These are phyloP conservation scores for Drosophila santomea DNA, from an alignment of 1,140 invertebrate genomes.

Conservation along the genomic window DNA sequence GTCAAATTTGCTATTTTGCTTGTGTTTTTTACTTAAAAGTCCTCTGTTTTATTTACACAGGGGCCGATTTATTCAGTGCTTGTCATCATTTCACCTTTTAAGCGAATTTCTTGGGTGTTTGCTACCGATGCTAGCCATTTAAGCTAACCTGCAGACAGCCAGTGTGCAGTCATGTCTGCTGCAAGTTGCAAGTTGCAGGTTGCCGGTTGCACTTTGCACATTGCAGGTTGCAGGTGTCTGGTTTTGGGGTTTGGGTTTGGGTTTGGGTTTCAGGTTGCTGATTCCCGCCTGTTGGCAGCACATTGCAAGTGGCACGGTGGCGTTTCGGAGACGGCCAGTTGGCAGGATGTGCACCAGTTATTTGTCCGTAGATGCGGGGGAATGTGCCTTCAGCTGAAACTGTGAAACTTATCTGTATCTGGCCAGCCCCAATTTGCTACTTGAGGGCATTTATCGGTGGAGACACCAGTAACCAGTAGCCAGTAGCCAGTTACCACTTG, in stretches of 20 bases:
- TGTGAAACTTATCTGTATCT: constrained; percentile 28
- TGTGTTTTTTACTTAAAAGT: too few relatives aligned
- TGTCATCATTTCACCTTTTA: not conserved
- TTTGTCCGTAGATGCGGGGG: not conserved
- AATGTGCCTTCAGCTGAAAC: not conserved
- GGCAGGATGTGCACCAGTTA: not conserved
- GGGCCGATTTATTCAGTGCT: not conserved
- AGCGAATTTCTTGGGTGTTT: not conserved
- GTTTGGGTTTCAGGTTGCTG: not conserved
- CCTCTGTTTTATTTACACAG: not conserved
- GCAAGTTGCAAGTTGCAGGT: not conserved
- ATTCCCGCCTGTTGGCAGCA: not conserved
- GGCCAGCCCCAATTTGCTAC: constrained; percentile 32
- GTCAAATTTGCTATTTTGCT: too few relatives aligned
- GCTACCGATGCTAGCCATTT: not conserved
- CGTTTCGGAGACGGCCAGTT: not conserved
- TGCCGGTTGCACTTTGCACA: not conserved
- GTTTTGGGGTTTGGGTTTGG: not conserved
- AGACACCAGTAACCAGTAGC: constrained; percentile 1
- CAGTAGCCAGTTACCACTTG: not conserved
- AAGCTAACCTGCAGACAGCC: constrained; percentile 26
- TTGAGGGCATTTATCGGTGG: constrained; percentile 13
- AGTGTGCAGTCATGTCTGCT: constrained; percentile 13
- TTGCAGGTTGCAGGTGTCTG: not conserved
- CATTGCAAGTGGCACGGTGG: not conserved